Conservation (phyloP, 2,888 invertebrate genomes). For the Buathra laborator region DNA sequence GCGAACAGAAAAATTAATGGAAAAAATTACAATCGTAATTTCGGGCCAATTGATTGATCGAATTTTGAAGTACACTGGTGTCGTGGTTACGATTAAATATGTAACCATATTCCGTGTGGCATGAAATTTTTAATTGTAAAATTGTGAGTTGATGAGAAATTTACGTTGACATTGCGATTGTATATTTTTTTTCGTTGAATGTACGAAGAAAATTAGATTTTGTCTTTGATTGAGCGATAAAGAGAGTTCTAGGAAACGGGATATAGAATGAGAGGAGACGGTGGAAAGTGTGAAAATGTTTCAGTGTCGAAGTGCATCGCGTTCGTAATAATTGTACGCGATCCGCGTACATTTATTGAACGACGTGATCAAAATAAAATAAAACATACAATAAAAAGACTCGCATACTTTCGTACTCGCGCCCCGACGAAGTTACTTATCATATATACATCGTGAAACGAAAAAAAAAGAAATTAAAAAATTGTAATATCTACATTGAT, state of each 20-base stretch:
- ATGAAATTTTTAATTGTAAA: slow-evolving; percentile 15
- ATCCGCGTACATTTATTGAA: slow-evolving; percentile 23
- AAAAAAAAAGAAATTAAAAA: slow-evolving; percentile 51
- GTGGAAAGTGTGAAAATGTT: slow-evolving; percentile 69
- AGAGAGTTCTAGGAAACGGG: background rate
- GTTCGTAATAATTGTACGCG: slow-evolving; percentile 43
- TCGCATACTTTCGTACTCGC: slow-evolving; percentile 79
- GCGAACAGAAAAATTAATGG: slow-evolving; percentile 8
- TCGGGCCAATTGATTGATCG: slow-evolving; percentile 11
- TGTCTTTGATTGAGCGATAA: slow-evolving; percentile 7
- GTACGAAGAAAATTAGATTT: slow-evolving; percentile 13
- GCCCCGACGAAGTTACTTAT: slow-evolving; percentile 66
- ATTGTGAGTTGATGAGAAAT: slow-evolving; percentile 16
- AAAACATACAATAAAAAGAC: slow-evolving; percentile 71
- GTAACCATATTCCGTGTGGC: background rate
- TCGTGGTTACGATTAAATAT: background rate
- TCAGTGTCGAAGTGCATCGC: slow-evolving; percentile 69
- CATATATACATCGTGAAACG: slow-evolving; percentile 57
- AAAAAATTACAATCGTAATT: slow-evolving; percentile 56
- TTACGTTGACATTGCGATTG: slow-evolving; percentile 9
- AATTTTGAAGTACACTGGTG: slow-evolving; percentile 3
- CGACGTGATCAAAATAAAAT: background rate
- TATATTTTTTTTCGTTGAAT: slow-evolving; percentile 9
- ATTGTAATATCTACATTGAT: slow-evolving; percentile 78
- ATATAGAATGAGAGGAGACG: slow-evolving; percentile 21